Evolutionary conservation across 2,888 invertebrate species (phyloP).

Genomic region (Acanthopleura granulata): DNA sequence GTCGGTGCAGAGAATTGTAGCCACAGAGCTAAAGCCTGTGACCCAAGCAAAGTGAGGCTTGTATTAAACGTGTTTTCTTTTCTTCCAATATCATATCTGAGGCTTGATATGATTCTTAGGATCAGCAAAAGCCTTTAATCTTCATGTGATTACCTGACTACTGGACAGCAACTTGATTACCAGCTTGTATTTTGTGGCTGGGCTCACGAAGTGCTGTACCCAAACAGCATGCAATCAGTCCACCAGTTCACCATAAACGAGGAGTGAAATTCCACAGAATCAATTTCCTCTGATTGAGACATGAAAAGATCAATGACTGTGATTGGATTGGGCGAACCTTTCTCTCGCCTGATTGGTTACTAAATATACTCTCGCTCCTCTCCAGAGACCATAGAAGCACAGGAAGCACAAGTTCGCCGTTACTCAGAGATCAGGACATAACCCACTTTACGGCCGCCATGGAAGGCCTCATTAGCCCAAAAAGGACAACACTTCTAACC

Average conservation of each 20-base stretch:
- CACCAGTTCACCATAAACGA: constrained; percentile 6
- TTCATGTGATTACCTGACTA: constrained; percentile 3
- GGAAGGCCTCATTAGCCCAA: too few species aligned
- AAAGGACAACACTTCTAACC: too few species aligned
- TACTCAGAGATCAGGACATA: too few species aligned
- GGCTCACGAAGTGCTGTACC: not conserved
- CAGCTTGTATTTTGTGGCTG: not conserved
- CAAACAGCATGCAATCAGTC: not conserved
- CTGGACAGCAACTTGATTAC: constrained; percentile 10
- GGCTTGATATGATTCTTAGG: too few species aligned
- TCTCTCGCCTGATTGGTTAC: constrained; percentile 7
- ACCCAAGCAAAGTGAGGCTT: too few species aligned
- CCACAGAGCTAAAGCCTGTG: too few species aligned
- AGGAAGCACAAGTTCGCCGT: not conserved
- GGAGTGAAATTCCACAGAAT: not conserved
- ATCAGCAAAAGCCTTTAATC: constrained; percentile 10
- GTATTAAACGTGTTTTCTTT: too few species aligned
- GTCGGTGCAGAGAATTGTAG: too few species aligned
- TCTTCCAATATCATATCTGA: too few species aligned
- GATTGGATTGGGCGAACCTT: constrained; percentile 13
- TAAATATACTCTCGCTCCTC: not conserved
- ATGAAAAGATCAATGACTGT: constrained; percentile 14
- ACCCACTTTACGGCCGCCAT: too few species aligned
- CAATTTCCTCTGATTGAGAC: constrained; percentile 13
- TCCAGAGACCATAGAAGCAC: not conserved